These are phyloP conservation scores for Zoanthus gigantus DNA, from an alignment of 92 coral and sea anemone genomes.

Conservation along the genomic window DNA sequence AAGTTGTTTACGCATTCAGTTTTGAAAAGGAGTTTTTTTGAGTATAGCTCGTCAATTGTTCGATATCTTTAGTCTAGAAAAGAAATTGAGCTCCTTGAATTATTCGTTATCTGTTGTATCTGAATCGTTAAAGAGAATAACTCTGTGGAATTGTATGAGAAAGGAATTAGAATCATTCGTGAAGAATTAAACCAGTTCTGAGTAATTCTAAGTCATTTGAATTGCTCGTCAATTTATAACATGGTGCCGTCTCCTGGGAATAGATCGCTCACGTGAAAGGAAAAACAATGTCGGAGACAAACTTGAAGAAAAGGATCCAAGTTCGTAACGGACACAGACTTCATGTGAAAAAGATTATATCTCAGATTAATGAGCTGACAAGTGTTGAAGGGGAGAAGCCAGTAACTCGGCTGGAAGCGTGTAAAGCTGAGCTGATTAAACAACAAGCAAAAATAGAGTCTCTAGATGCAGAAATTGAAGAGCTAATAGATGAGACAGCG, in stretches of 20 bases:
- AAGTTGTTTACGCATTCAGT: too few species aligned
- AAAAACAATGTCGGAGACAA: background rate
- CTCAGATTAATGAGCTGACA: background rate
- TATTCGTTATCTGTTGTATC: too few species aligned
- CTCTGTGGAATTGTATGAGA: too few species aligned
- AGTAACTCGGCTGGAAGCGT: constrained; percentile 4
- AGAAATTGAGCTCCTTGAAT: too few species aligned
- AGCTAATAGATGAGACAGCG: background rate
- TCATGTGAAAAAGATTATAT: background rate
- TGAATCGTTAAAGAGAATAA: too few species aligned
- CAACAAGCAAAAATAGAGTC: background rate
- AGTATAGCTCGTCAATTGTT: too few species aligned
- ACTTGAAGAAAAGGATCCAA: background rate
- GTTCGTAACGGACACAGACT: background rate
- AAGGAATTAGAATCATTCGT: too few species aligned
- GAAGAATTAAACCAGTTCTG: too few species aligned
- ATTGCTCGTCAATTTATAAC: too few species aligned
- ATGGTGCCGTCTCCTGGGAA: constrained; percentile 10
- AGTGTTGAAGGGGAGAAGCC: background rate
- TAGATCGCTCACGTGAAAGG: background rate
- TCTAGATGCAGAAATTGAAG: background rate
- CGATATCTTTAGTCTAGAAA: too few species aligned
- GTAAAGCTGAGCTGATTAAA: background rate
- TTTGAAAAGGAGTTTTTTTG: too few species aligned
- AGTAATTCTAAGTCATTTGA: too few species aligned